Conservation (phyloP, 2,797 vertebrate species). For the Gobionotothen gibberifrons region DNA sequence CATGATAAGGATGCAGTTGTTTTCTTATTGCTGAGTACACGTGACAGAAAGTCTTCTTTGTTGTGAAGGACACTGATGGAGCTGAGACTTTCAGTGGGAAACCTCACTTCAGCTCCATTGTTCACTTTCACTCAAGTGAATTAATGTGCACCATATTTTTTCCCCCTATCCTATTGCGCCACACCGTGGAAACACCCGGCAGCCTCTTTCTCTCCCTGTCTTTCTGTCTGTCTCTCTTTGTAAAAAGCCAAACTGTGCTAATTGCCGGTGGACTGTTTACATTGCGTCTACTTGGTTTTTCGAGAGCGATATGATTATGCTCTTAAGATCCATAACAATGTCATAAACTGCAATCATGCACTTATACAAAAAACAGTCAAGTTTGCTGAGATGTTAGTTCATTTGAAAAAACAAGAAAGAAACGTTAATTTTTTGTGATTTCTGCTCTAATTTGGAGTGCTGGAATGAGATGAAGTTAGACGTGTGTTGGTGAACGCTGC, state of each 20-base stretch:
- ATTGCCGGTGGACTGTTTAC: constrained; percentile 54
- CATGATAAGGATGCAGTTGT: not conserved
- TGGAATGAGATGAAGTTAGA: constrained; percentile 24
- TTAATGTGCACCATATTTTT: constrained; percentile 42
- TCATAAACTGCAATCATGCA: constrained; percentile 56
- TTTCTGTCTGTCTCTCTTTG: constrained; percentile 31
- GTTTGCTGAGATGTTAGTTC: constrained; percentile 40
- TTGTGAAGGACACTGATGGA: constrained; percentile 40
- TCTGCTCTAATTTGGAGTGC: constrained; percentile 18
- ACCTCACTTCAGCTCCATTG: constrained; percentile 65
- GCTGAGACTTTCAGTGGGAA: constrained; percentile 42
- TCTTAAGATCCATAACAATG: constrained; percentile 66
- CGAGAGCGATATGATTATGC: constrained; percentile 62
- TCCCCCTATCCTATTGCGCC: constrained; percentile 84
- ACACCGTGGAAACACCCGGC: constrained; percentile 75
- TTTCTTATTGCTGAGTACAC: constrained; percentile 3
- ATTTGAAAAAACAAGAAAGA: constrained; percentile 29
- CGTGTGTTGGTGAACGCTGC: constrained; percentile 38
- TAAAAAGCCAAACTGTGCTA: constrained; percentile 39
- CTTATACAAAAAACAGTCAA: constrained; percentile 49
- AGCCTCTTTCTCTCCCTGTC: constrained; percentile 7
- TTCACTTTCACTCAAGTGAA: constrained; percentile 66
- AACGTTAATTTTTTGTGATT: constrained; percentile 16
- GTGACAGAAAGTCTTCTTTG: constrained; percentile 33
- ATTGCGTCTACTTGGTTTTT: constrained; percentile 52